A percentile compares a stretch with the other conserved stretches of the same genome.
Evolutionary conservation across 35 echinoderm and acorn worm genomes (phyloP).

Genomic region (Heliocidaris erythrogramma): DNA sequence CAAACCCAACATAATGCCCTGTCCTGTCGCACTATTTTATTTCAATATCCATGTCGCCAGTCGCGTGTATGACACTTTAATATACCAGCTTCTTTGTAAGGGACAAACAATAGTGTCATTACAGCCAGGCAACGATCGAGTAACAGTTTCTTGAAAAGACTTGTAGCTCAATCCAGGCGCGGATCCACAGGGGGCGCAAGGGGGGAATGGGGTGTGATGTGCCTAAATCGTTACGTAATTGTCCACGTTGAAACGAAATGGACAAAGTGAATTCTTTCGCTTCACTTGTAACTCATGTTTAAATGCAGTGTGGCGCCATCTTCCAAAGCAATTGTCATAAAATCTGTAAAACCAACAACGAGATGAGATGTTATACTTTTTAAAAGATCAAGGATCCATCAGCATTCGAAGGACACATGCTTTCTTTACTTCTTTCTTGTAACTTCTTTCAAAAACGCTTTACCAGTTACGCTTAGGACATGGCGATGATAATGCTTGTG

Average conservation of each 20-base stretch:
- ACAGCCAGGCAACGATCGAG: not conserved
- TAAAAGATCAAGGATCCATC: not conserved
- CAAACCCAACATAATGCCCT: not conserved
- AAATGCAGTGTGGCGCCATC: not conserved
- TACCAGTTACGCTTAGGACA: not conserved
- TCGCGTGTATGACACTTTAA: not conserved
- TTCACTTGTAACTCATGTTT: not conserved
- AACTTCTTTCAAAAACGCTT: not conserved
- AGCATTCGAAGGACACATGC: not conserved
- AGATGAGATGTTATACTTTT: not conserved
- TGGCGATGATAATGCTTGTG: too few species aligned
- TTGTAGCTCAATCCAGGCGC: too few species aligned
- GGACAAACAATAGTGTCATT: not conserved
- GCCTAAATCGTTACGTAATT: not conserved
- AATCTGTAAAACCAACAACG: not conserved
- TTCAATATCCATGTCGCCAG: not conserved
- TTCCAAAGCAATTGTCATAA: not conserved
- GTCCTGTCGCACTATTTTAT: not conserved
- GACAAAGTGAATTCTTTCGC: not conserved
- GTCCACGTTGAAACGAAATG: too few species aligned
- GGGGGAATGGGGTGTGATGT: not conserved
- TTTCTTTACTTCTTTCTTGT: not conserved
- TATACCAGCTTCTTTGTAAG: not conserved
- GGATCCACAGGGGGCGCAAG: too few species aligned
- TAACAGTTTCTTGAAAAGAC: not conserved